phyloP scores from a whole-genome alignment of 2,797 vertebrate genomes.

The Eupleurogrammus muticus region DNA sequence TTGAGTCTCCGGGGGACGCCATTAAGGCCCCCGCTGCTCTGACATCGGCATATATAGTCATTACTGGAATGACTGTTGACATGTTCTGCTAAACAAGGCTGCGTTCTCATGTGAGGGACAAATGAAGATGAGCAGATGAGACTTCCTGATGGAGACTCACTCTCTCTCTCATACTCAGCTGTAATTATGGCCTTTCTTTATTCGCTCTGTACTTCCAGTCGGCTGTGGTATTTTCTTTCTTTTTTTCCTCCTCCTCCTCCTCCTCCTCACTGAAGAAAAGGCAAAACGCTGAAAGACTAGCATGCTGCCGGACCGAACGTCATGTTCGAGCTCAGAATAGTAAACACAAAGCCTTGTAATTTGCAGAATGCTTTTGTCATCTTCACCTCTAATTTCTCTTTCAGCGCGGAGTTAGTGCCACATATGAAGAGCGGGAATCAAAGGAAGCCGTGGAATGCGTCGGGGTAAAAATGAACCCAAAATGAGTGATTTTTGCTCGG shows the following conservation, averaged over 20 bases:
- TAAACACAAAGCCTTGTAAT: slow-evolving; percentile 82
- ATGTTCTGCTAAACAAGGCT: slow-evolving; percentile 65
- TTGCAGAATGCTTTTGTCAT: slow-evolving; percentile 81
- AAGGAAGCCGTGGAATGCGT: slow-evolving; percentile 63
- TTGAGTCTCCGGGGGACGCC: slow-evolving; percentile 30
- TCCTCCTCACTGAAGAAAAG: slow-evolving; percentile 39
- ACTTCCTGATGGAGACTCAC: slow-evolving; percentile 59
- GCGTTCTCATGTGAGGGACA: slow-evolving; percentile 68
- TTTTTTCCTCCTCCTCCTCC: slow-evolving; percentile 24
- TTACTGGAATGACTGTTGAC: slow-evolving; percentile 68
- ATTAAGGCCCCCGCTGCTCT: slow-evolving; percentile 35
- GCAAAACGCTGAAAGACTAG: slow-evolving; percentile 53
- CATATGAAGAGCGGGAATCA: slow-evolving; percentile 60
- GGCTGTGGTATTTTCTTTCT: slow-evolving; percentile 67
- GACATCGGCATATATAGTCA: slow-evolving; percentile 58
- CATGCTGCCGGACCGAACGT: slow-evolving; percentile 63
- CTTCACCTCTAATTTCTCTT: slow-evolving; percentile 76
- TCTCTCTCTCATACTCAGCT: slow-evolving; percentile 62
- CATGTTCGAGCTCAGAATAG: slow-evolving; percentile 80
- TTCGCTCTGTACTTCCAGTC: slow-evolving; percentile 72
- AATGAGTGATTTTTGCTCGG: slow-evolving; percentile 23
- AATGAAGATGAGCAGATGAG: slow-evolving; percentile 80
- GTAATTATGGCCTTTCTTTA: slow-evolving; percentile 79
- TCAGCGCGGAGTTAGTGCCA: slow-evolving; percentile 57
- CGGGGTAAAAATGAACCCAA: slow-evolving; percentile 56